A percentile compares a stretch with the other conserved stretches of the same genome.
Evolutionary conservation across 2,113 vertebrate species (phyloP).

Genomic region (Saimiri boliviensis): DNA sequence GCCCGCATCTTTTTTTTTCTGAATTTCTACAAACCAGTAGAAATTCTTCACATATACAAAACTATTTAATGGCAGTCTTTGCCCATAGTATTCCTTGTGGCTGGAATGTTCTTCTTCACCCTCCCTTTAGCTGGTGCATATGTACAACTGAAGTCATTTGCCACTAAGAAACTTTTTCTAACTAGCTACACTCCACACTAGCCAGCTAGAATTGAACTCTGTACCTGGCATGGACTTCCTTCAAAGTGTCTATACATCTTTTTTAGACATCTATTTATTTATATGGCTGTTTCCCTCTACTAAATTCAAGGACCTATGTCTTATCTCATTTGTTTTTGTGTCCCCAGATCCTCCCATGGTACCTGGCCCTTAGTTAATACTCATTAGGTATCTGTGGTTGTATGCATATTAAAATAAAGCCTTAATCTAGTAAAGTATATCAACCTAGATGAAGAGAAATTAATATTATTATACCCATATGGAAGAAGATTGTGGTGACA

Average conservation of each 20-base stretch:
- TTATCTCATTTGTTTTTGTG: neutral
- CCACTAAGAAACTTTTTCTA: neutral
- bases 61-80: neutral
- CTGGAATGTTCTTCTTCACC: neutral
- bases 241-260: neutral
- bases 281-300: neutral
- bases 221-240: neutral
- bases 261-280: neutral
- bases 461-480: neutral
- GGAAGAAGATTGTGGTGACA: neutral
- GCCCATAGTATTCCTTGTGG: neutral
- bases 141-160: neutral
- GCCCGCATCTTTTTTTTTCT: neutral
- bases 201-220: neutral
- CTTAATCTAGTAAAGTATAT: neutral
- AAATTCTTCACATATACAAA: neutral
- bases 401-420: neutral
- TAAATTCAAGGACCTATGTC: neutral
- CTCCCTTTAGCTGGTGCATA: neutral
- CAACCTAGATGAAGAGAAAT: neutral
- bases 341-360: neutral
- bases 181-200: neutral
- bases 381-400: neutral
- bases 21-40: neutral
- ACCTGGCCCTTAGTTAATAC: neutral